phyloP scores from a whole-genome alignment of 23 tunicate species.

The Corella eumyota region DNA sequence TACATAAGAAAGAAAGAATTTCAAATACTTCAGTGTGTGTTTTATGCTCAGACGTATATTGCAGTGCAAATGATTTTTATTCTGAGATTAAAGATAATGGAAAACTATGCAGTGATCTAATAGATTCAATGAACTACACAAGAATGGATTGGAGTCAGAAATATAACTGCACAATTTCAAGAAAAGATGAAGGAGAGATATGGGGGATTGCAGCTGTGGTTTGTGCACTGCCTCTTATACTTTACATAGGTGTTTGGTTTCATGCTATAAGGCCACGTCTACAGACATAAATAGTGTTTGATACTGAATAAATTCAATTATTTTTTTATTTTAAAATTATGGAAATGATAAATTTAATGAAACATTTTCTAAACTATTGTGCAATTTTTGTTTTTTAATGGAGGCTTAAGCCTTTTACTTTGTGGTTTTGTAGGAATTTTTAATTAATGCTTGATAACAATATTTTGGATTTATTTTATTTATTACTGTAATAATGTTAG shows the following conservation, averaged over 20 bases:
- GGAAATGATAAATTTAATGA: too few species aligned
- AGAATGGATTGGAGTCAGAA: conserved; percentile 47
- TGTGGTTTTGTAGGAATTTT: too few species aligned
- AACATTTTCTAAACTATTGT: too few species aligned
- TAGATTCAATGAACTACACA: conserved; percentile 75
- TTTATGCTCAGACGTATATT: conserved; percentile 27
- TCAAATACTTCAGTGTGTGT: conserved; percentile 34
- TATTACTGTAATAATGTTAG: too few species aligned
- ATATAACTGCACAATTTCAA: conserved; percentile 32
- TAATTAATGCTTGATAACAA: too few species aligned
- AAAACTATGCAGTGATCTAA: conserved; percentile 52
- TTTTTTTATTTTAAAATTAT: too few species aligned
- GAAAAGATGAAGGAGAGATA: conserved; percentile 18
- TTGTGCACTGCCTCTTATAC: conserved; percentile 21
- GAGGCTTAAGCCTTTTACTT: too few species aligned
- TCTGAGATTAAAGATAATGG: conserved; percentile 20
- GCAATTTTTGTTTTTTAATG: too few species aligned
- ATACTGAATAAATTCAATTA: too few species aligned
- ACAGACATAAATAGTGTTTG: too few species aligned
- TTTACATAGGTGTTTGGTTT: conserved; percentile 31
- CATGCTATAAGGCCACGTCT: conserved; percentile 6
- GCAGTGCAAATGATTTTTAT: conserved; percentile 45
- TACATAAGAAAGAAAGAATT: neutral
- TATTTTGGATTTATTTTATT: too few species aligned
- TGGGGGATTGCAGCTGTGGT: conserved; percentile 41